Evolutionary conservation across 1,140 invertebrate species (phyloP).

Genomic region (Pissodes strobi): DNA sequence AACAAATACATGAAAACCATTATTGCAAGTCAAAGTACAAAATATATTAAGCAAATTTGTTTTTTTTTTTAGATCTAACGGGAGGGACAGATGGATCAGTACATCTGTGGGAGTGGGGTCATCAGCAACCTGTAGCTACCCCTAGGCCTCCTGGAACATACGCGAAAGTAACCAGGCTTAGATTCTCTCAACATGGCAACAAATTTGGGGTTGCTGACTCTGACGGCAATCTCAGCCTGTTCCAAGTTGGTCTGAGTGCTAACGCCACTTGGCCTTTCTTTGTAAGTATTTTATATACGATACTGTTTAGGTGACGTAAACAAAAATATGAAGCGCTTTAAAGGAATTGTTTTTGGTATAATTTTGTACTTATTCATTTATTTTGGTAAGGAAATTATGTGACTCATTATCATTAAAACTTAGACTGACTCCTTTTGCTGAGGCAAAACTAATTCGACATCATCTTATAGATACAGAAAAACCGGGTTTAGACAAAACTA

Average conservation of each 20-base stretch:
- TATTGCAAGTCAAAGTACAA: no score
- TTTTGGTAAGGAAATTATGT: no score
- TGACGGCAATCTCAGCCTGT: constrained; percentile 87
- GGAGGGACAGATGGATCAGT: constrained; percentile 98
- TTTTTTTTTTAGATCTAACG: constrained; percentile 77
- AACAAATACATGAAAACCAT: no score
- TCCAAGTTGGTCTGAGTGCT: constrained; percentile 88
- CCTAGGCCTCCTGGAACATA: constrained; percentile 84
- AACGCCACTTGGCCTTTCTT: constrained; percentile 90
- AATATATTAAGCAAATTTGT: no score
- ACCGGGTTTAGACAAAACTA: no score
- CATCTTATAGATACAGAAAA: no score
- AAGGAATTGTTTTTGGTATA: neutral
- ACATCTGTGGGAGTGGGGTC: constrained; percentile 97
- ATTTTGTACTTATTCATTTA: neutral
- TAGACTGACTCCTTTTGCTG: no score
- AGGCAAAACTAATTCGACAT: no score
- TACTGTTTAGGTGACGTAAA: no score
- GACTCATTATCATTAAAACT: no score
- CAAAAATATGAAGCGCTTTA: neutral
- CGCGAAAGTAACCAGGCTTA: constrained; percentile 94
- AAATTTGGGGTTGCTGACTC: constrained; percentile 97
- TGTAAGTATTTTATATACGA: constrained; percentile 75
- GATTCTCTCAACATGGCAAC: constrained; percentile 96
- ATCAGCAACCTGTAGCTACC: constrained; percentile 84